phyloP scores from a whole-genome alignment of 2,797 vertebrate genomes.

The Clarias fuscus region DNA sequence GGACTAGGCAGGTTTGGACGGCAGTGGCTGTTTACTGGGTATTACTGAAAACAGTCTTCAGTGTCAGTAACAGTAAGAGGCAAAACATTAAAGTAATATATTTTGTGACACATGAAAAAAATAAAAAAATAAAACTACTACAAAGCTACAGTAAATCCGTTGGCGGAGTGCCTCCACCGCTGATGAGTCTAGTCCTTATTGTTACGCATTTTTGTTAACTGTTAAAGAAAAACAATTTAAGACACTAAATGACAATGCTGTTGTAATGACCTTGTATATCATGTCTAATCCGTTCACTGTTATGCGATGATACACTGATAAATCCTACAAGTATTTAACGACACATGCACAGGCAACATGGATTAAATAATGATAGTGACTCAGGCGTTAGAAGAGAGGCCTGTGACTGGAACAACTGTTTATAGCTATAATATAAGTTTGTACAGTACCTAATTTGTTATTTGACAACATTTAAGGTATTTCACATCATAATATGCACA shows the following conservation, averaged over 20 bases:
- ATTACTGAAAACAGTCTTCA: not conserved
- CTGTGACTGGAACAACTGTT: not conserved
- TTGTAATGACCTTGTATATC: not conserved
- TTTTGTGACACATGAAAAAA: too few relatives aligned
- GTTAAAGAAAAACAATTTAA: not conserved
- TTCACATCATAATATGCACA: not conserved
- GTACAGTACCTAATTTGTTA: not conserved
- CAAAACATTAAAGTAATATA: not conserved
- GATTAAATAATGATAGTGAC: not conserved
- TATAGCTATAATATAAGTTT: not conserved
- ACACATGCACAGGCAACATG: not conserved
- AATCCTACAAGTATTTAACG: not conserved
- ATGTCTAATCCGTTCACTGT: not conserved
- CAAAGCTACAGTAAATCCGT: not conserved
- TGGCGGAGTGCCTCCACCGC: not conserved
- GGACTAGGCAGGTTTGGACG: too few relatives aligned
- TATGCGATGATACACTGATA: too few relatives aligned
- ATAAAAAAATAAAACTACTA: too few relatives aligned
- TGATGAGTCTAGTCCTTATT: not conserved
- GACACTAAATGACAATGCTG: not conserved
- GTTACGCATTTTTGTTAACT: not conserved
- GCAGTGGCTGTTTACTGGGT: not conserved
- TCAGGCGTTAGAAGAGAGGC: not conserved
- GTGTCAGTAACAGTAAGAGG: not conserved
- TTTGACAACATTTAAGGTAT: not conserved